Base-by-base conservation (phyloP, 2,888 invertebrate species). In the Metopia argyrocephala region DNA sequence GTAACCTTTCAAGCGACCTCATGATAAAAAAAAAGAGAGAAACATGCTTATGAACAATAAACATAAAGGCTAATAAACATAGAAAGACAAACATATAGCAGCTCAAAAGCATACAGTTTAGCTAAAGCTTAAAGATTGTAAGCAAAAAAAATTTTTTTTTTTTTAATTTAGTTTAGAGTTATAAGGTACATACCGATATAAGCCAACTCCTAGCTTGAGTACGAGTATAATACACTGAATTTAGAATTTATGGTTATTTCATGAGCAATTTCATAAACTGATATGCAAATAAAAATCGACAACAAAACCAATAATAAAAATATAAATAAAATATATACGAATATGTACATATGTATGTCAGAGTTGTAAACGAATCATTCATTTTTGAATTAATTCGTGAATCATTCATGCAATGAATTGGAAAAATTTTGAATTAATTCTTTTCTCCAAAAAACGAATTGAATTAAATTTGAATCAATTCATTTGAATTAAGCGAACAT, bases 191-290 rank as follows among this genome's bases (percentile, higher is more conserved):
- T 25, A 56, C n/a, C n/a, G n/a, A n/a, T n/a, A n/a, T n/a, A 27
- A 25, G 12, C 38, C 12, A 12, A 38, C 38, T 38, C 38, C 38
- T 38, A n/a, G 38, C 38, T 12, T 38, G 38, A 38, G 12, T 38
- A 12, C 12, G 1, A 12, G 38, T 38, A 38, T 12, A 38, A 38
- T 50, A 46, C 74, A 65, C 38, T 18, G 70, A 78, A 84, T 82
- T 80, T 76, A 82, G 82, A 85, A 86, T 86, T 86, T 86, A 86
- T 86, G 86, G 84, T 85, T 85, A 86, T 86, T 86, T 85, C 82
- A 85, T 80, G 83, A 85, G 84, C 85, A 85, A 85, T 85, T 85
- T 85, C 84, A 86, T 86, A 86, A 86, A 85, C 85, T 85, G 84
- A 85, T 81, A 76, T 78, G 69, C 78, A 78, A 75, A 62, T 20